Evolutionary conservation across 2,113 vertebrate genomes (phyloP).

Genomic region (Deroptyus accipitrinus): DNA sequence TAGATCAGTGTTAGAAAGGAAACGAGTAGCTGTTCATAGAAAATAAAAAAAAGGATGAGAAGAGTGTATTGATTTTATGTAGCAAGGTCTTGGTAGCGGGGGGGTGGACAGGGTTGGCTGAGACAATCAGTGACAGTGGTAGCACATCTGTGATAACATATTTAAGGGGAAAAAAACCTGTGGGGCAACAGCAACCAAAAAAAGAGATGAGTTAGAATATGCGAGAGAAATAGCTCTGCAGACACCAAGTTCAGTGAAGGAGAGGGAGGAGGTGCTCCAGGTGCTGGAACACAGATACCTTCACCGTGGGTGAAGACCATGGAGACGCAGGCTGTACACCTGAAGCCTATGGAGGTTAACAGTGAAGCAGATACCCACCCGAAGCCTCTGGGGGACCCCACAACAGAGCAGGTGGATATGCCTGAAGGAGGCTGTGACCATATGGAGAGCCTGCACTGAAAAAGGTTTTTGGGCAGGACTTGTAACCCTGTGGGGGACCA

Average conservation of each 20-base stretch:
- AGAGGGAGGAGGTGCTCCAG: not conserved
- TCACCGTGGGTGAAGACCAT: not conserved
- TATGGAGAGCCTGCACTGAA: too few relatives aligned
- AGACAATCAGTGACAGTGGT: not conserved
- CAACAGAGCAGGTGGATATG: too few relatives aligned
- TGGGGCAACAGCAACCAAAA: not conserved
- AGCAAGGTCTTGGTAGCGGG: not conserved
- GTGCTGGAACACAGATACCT: not conserved
- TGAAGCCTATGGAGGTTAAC: not conserved
- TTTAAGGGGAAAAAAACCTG: not conserved
- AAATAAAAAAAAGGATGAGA: not conserved
- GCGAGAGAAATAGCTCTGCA: too few relatives aligned
- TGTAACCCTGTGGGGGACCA: too few relatives aligned
- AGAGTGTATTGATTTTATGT: too few relatives aligned
- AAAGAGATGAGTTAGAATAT: not conserved
- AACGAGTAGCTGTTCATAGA: not conserved
- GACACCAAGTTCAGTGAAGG: not conserved
- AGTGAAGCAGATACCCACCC: too few relatives aligned
- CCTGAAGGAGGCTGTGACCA: too few relatives aligned
- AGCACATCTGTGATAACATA: not conserved
- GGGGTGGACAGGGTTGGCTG: not conserved
- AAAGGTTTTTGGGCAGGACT: too few relatives aligned
- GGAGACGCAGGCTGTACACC: not conserved
- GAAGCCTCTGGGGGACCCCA: too few relatives aligned
- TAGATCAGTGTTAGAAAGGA: not conserved